Evolutionary conservation across 1,140 invertebrate species (phyloP).

Genomic region (Atta texana): DNA sequence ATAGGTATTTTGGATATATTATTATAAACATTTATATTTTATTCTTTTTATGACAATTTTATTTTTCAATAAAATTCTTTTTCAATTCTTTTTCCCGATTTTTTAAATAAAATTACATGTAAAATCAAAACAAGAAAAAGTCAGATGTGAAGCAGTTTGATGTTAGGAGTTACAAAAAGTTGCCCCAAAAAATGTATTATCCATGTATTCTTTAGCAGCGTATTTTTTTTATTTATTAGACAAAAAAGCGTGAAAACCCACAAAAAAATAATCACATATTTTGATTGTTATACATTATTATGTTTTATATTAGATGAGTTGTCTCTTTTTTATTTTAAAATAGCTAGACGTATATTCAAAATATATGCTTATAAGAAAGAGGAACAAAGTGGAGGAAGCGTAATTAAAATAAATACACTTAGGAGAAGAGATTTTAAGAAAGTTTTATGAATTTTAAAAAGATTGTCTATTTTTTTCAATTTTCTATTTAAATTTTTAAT

Average conservation of each 20-base stretch:
- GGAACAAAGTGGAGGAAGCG: neutral
- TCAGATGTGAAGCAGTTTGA: neutral
- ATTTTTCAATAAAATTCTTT: neutral
- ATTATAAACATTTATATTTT: neutral
- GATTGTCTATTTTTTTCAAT: neutral
- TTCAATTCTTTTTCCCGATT: neutral
- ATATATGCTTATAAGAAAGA: neutral
- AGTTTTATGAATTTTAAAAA: neutral
- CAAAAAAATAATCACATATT: neutral
- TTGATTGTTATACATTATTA: neutral
- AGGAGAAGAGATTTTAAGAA: neutral
- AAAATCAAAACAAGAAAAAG: neutral
- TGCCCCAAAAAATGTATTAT: neutral
- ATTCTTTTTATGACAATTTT: neutral
- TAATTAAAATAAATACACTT: constrained; percentile 22
- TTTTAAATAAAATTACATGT: neutral
- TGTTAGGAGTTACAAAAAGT: neutral
- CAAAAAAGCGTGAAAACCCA: neutral
- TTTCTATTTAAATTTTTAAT: constrained; percentile 10
- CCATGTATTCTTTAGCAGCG: neutral
- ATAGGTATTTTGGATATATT: neutral
- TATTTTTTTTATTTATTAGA: neutral
- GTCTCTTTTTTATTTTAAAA: constrained; percentile 16
- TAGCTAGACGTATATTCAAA: neutral
- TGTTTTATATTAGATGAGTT: neutral